Percentiles rank a stretch among this genome's conserved stretches.
Evolutionary conservation across 2,888 invertebrate species (phyloP).

Genomic region (Lasioglossum zephyrum): DNA sequence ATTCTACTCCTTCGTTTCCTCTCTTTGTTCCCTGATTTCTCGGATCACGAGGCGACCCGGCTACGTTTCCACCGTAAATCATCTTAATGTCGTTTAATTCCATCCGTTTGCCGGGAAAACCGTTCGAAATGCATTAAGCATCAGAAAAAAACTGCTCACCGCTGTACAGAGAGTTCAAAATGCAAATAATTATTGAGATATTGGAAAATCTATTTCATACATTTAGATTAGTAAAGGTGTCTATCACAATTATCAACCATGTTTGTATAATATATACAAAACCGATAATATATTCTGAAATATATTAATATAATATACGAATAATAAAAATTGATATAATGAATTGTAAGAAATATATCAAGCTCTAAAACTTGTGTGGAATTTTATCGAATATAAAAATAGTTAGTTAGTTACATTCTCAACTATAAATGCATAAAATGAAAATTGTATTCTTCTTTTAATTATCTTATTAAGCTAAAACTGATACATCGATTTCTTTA

Average conservation of each 20-base stretch:
- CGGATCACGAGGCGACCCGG: background rate
- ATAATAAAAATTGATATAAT: too few relatives aligned
- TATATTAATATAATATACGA: too few relatives aligned
- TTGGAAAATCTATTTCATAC: background rate
- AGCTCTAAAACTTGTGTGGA: too few relatives aligned
- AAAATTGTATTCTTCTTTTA: too few relatives aligned
- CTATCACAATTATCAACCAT: too few relatives aligned
- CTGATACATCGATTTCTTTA: too few relatives aligned
- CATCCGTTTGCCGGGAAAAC: background rate
- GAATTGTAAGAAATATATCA: background rate
- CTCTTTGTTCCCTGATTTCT: slow-evolving; percentile 14
- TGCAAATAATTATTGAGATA: background rate
- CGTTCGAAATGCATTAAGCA: background rate
- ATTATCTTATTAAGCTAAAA: too few relatives aligned
- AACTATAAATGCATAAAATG: too few relatives aligned
- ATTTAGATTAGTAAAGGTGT: background rate
- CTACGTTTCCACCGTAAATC: background rate
- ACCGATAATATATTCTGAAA: too few relatives aligned
- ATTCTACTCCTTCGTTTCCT: slow-evolving; percentile 14
- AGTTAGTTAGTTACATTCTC: too few relatives aligned
- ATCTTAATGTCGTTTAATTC: background rate
- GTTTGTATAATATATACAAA: too few relatives aligned
- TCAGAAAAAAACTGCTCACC: background rate
- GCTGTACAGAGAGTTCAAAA: background rate
- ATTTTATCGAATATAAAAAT: too few relatives aligned